A percentile compares a stretch with the other conserved stretches of the same genome.
phyloP scores from a whole-genome alignment of 2,113 vertebrate genomes.

The Equus przewalskii region DNA sequence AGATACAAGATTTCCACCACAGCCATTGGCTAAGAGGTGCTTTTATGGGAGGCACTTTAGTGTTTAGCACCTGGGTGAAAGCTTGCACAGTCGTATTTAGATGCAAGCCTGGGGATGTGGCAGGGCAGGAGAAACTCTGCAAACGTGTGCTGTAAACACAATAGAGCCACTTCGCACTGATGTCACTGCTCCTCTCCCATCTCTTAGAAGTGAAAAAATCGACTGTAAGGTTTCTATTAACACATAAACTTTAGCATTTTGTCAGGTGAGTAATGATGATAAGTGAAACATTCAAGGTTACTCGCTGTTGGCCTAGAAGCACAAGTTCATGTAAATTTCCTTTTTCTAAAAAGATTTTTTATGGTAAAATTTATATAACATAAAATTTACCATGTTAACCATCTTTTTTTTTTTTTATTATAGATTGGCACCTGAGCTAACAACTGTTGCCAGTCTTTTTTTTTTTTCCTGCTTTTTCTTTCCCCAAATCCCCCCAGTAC shows the following conservation, averaged over 20 bases:
- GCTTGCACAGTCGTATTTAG: neutral
- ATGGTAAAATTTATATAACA: neutral
- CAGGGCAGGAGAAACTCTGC: neutral
- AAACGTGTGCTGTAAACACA: neutral
- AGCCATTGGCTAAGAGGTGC: neutral
- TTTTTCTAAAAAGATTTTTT: neutral
- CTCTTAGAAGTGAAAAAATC: neutral
- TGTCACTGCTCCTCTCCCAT: rapidly evolving
- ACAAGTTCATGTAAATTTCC: neutral
- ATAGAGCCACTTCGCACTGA: neutral
- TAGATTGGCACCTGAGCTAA: too few relatives aligned
- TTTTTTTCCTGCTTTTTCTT: too few relatives aligned
- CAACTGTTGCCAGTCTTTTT: too few relatives aligned
- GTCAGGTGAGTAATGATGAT: neutral
- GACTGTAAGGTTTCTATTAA: too few relatives aligned
- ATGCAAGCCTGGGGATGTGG: neutral
- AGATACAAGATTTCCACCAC: neutral
- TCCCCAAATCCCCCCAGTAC: too few relatives aligned
- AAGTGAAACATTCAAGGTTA: neutral
- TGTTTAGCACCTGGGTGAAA: neutral
- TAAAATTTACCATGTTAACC: neutral
- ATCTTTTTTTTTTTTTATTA: too few relatives aligned
- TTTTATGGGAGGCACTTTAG: neutral
- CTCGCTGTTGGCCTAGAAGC: neutral
- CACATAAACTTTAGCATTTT: neutral